Base-by-base conservation (phyloP, 2,888 invertebrate species). In the Pherbina coryleti region DNA sequence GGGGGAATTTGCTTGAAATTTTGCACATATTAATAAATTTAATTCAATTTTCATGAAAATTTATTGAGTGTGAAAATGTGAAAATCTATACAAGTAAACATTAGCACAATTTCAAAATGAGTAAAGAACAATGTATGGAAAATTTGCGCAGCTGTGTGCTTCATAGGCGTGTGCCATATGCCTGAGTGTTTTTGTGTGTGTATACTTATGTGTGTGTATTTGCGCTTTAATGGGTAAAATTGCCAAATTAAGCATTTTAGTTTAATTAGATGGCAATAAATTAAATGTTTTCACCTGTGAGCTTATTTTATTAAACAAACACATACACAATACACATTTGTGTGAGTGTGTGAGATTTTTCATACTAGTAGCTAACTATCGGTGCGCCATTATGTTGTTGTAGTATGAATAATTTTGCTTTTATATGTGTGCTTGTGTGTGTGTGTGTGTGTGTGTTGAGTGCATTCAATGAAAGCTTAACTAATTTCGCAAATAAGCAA, bases 171-270 rank as follows among this genome's bases (percentile, higher is more conserved):
- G 14, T 14, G 44, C 11, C 62, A 28, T 62, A 5, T 28, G 62
- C 11, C 1, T 31, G 62, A 1, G 19, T 8, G n/a, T 57, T 5
- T 57, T 19, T 57, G 28, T 22, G 22, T 28, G 17, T 62, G 62
- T 60, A 37, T 31, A 66, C 2, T 37, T 14, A 3, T 1, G 28
- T 49, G 31, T 37, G 25, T 34, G 34, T 66, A 7, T n/a, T 67
- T 25, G 17, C 2, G 44, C 3, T 44, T 5, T 19, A 19, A 49
- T 69, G 31, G 49, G 9, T 44, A 69, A 69, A 73, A 73, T 62
- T 73, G 49, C 73, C 44, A 73, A 73, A 62, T 73, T 60, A 73
- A 62, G 44, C 73, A 71, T 73, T 73, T 73, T 49, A 37, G 62
- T 37, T 73, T 37, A 73, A 62, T 73, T 73, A 73, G 62, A 62